Base-by-base conservation (phyloP, 1,140 invertebrate species). In the Anadara kagoshimensis region DNA sequence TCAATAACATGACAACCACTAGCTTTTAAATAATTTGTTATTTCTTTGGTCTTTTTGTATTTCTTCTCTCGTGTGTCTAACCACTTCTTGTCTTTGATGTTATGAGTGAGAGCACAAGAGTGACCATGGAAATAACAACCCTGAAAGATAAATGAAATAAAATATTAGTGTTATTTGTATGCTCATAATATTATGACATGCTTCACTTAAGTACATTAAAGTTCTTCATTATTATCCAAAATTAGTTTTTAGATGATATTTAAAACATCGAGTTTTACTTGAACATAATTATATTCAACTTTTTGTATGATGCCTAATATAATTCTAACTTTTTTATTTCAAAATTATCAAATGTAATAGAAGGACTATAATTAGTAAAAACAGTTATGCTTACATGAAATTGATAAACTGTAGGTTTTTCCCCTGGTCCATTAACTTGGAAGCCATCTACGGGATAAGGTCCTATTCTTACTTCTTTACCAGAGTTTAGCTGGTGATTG, bases 51-150 rank as follows among this genome's bases (percentile, higher is more conserved):
- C 43, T 69, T 59, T 44, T 63, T 20, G 7, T 10, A 16, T 47
- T 47, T 44, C n/a, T 44, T 63, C n/a, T 26, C 12, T 24, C 12
- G 18, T 24, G n/a, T 22, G 44, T 5, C 5, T 22, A 18, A 36
- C 61, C 41, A 57, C 26, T 66, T 53, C 18, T 58, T 41, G 36
- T 49, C 56, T 44, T 69, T 24, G n/a, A 58, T 20, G 41, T 57
- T 29, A 43, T 43, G 26, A 10, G 67, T 69, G 7, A 69, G 18
- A 41, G 49, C 47, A 61, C 67, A 69, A 14, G 24, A 24, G 29
- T 69, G 67, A 14, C 57, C 57, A 47, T 69, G 67, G 18, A 43
- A 69, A 53, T 69, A 69, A n/a, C 67, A 69, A 7, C 67, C 67
- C 16, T 61, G 57, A 36, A 36, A 36, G 29, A 36, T 36, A 36